Evolutionary conservation across 2,888 invertebrate genomes (phyloP).

Genomic region (Drosophila cognata): DNA sequence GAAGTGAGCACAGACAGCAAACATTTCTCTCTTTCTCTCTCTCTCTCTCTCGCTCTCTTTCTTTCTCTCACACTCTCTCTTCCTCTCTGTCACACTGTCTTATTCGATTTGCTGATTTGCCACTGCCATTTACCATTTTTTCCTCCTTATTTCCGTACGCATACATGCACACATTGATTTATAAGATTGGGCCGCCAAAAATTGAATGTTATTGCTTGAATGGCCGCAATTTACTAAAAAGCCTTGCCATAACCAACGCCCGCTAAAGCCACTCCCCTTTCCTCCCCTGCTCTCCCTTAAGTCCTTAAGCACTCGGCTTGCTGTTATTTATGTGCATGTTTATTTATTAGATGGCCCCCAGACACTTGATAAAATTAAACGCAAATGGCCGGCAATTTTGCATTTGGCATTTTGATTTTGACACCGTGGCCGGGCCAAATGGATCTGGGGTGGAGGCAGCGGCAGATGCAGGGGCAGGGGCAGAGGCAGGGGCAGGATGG

Average conservation of each 20-base stretch:
- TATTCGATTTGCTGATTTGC: not conserved
- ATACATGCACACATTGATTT: slow-evolving; percentile 73
- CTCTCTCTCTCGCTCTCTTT: not conserved
- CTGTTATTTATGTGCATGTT: slow-evolving; percentile 76
- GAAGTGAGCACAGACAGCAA: slow-evolving; percentile 40
- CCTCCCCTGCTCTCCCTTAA: not conserved
- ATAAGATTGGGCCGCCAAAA: slow-evolving; percentile 72
- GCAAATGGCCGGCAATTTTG: slow-evolving; percentile 73
- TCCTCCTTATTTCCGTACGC: slow-evolving; percentile 5
- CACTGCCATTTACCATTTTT: not conserved
- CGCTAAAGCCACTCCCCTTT: not conserved
- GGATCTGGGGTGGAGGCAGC: not conserved
- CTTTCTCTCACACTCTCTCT: not conserved
- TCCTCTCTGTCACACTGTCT: not conserved
- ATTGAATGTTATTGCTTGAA: slow-evolving; percentile 79
- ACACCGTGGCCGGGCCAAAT: slow-evolving; percentile 21
- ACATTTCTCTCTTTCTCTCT: not conserved
- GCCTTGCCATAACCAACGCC: slow-evolving; percentile 42
- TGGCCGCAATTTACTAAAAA: slow-evolving; percentile 78
- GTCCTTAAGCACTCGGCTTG: slow-evolving; percentile 3
- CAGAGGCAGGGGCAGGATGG: not conserved
- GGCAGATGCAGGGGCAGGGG: not conserved
- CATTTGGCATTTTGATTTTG: slow-evolving; percentile 70
- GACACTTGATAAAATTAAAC: slow-evolving; percentile 79
- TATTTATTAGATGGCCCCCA: slow-evolving; percentile 77